These are phyloP conservation scores for Seira sanloemensis DNA, from an alignment of 2,888 invertebrate genomes.

Conservation along the genomic window DNA sequence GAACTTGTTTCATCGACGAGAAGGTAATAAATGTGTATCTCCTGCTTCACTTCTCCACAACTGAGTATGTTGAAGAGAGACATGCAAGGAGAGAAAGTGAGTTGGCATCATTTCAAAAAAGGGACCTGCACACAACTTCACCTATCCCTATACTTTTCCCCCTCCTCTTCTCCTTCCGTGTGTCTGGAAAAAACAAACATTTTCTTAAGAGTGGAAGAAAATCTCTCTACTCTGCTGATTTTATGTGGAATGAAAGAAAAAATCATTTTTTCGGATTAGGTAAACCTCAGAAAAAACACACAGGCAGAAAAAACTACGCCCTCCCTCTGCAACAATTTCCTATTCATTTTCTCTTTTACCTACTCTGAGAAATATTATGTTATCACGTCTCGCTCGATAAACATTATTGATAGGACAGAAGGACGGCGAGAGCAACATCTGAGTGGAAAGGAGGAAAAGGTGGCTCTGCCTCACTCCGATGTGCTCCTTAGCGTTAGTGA, in stretches of 20 bases:
- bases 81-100: not conserved
- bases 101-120: conserved; percentile 54
- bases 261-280: conserved; percentile 1
- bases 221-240: not conserved
- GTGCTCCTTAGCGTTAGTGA: conserved; percentile 13
- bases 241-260: not conserved
- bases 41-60: too few relatives aligned
- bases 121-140: too few relatives aligned
- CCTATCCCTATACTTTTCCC: conserved; percentile 19
- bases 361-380: conserved; percentile 11
- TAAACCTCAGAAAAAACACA: not conserved
- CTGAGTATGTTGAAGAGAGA: too few relatives aligned
- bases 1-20: conserved; percentile 1
- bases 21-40: conserved; percentile 17
- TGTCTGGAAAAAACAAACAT: conserved; percentile 1
- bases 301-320: not conserved
- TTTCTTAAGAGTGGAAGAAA: not conserved
- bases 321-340: conserved; percentile 11
- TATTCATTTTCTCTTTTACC: not conserved
- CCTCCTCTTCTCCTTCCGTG: not conserved
- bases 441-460: not conserved
- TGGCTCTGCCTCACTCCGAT: not conserved
- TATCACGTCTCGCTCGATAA: conserved; percentile 19
- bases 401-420: conserved; percentile 19
- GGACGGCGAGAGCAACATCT: not conserved